Evolutionary conservation across 2,797 vertebrate genomes (phyloP).

Genomic region (Thripadectes ignobilis): DNA sequence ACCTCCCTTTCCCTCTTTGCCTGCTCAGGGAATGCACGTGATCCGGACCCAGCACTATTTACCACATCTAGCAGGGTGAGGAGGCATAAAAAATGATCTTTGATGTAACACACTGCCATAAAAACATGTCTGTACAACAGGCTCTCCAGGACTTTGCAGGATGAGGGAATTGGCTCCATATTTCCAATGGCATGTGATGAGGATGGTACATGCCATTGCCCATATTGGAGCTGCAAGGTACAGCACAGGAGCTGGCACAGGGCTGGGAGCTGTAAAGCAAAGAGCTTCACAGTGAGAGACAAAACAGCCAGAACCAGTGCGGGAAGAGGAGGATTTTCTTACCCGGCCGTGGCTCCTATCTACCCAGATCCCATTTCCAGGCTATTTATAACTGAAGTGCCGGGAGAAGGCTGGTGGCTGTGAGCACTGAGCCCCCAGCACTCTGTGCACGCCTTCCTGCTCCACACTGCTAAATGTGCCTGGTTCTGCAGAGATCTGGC

Average conservation of each 20-base stretch:
- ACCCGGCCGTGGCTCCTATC: not conserved
- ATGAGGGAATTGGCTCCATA: not conserved
- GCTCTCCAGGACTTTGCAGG: not conserved
- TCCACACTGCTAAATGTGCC: not conserved
- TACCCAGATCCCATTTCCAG: constrained; percentile 5
- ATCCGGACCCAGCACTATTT: not conserved
- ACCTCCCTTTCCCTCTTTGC: not conserved
- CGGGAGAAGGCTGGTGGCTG: not conserved
- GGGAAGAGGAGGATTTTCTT: constrained; percentile 24
- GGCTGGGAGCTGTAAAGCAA: constrained; percentile 24
- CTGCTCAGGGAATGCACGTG: not conserved
- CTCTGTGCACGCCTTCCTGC: accelerated
- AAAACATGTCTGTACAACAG: not conserved
- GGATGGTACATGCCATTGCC: not conserved
- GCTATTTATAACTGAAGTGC: constrained; percentile 14
- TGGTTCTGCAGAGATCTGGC: accelerated
- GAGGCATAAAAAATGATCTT: not conserved
- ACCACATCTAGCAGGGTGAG: not conserved
- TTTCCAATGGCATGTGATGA: not conserved
- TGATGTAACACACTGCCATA: not conserved
- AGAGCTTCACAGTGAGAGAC: not conserved
- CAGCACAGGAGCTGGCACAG: not conserved
- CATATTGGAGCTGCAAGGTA: not conserved
- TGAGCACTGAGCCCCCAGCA: not conserved
- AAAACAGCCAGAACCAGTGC: not conserved